Evolutionary conservation across 2,888 invertebrate genomes (phyloP), one percentile per base, ranked within the genome.

Genomic region (Sarcophaga carnaria): DNA sequence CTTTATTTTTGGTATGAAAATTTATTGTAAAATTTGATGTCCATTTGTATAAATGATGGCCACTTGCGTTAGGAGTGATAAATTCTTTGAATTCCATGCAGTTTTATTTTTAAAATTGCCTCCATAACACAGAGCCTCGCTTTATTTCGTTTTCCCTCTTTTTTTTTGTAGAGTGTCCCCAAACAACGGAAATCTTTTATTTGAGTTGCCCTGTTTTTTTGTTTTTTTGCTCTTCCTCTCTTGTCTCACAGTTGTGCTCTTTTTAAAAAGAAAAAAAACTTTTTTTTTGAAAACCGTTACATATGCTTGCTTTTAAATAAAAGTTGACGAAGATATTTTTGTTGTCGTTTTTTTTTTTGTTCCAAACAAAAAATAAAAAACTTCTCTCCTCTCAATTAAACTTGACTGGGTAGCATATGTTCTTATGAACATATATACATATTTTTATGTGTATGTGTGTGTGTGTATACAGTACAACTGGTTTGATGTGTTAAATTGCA

Each of bases 391-490:
- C 54, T 54, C 54, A 54, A 54, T 54, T 54, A 54, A 54, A 54
- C 54, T 12, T 4, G 12, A 17, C 54, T 54, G 17, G 12, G 54
- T 54, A 54, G 54, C 54, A 54, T 54, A 17, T 14, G 54, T 54
- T 0, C 37, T 8, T 37, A 10, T 37, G 37, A 10, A 37, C 37
- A 37, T 37, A 67, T 71, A 22, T 70, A 22, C 63, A 75, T 64
- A 59, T 69, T 63, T 69, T 69, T 54, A 64, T 75, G 79, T 79
- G 83, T 80, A 69, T 80, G 59, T 75, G 54, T 37, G 25, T 37
- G 37, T 10, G 8, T 0, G 10, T 8, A 37, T 37, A 37, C 10
- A 10, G 5, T 4, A 54, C 17, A 54, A 54, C 54, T 12, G 54
- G 4, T 54, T 54, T 54, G 54, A 17, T 54, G 12, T 54, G 54